Evolutionary conservation across 2,113 vertebrate genomes (phyloP).

Genomic region (Ammodytes marinus): DNA sequence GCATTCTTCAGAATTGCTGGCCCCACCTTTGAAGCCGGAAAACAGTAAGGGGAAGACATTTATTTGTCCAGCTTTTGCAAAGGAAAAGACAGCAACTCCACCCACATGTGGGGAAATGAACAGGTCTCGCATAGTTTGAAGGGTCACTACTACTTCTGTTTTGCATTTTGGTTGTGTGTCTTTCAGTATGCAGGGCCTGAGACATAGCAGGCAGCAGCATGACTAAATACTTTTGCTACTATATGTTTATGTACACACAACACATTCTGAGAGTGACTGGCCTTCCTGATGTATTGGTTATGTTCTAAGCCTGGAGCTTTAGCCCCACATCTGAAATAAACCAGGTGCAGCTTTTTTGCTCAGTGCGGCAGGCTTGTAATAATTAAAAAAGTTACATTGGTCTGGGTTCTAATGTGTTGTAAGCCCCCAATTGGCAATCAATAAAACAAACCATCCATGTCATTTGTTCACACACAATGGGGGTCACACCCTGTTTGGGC

Average conservation of each 20-base stretch:
- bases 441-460: constrained; percentile 64
- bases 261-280: not conserved
- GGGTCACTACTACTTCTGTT: not conserved
- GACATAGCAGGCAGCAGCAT: not conserved
- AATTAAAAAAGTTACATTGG: constrained; percentile 54
- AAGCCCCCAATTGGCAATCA: constrained; percentile 42
- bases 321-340: not conserved
- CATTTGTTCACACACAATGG: constrained; percentile 47
- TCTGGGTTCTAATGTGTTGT: constrained; percentile 42
- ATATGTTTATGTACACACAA: too few relatives aligned
- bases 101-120: not conserved
- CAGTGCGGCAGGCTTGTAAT: constrained; percentile 27
- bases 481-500: constrained; percentile 26
- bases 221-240: not conserved
- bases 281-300: not conserved
- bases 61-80: not conserved
- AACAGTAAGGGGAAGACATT: not conserved
- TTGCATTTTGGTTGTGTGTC: not conserved
- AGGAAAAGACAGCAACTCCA: not conserved
- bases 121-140: not conserved
- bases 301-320: constrained; percentile 4
- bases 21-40: too few relatives aligned
- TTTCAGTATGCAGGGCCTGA: not conserved
- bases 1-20: too few relatives aligned
- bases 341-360: constrained; percentile 3